These are phyloP conservation scores for Ascaphus truei DNA, from an alignment of 2,113 vertebrate species.

Conservation along the genomic window DNA sequence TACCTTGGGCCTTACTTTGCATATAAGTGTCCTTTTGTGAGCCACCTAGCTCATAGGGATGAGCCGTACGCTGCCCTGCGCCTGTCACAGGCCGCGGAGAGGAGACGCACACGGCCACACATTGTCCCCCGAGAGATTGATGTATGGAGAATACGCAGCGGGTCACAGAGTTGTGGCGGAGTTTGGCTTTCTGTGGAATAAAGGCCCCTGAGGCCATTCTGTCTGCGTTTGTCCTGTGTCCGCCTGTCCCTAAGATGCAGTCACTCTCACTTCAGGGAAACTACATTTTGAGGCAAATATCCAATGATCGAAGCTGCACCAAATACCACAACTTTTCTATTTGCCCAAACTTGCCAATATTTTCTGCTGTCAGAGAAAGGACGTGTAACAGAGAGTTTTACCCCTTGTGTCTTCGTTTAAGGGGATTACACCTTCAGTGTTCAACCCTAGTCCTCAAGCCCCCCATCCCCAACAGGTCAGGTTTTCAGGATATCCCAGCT, in stretches of 20 bases:
- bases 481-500: too few species aligned
- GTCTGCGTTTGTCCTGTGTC: slow-evolving; percentile 10
- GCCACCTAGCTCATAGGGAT: background rate
- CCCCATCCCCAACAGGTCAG: too few species aligned
- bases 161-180: slow-evolving; percentile 16
- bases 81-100: slow-evolving; percentile 3
- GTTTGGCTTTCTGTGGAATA: slow-evolving; percentile 5
- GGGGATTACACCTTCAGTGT: too few species aligned
- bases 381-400: too few species aligned
- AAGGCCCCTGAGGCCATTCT: background rate
- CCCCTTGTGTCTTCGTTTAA: too few species aligned
- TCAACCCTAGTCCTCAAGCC: too few species aligned
- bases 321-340: background rate
- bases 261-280: background rate
- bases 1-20: too few species aligned
- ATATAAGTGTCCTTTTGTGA: background rate
- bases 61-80: background rate
- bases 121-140: slow-evolving; percentile 20
- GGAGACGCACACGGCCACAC: slow-evolving; percentile 22
- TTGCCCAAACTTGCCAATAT: background rate
- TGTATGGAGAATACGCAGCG: slow-evolving; percentile 4
- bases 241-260: background rate
- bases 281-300: background rate
- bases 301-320: background rate
- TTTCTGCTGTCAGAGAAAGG: background rate